These are phyloP conservation scores for Suricata suricatta DNA, from an alignment of 2,113 vertebrate species.

Conservation along the genomic window DNA sequence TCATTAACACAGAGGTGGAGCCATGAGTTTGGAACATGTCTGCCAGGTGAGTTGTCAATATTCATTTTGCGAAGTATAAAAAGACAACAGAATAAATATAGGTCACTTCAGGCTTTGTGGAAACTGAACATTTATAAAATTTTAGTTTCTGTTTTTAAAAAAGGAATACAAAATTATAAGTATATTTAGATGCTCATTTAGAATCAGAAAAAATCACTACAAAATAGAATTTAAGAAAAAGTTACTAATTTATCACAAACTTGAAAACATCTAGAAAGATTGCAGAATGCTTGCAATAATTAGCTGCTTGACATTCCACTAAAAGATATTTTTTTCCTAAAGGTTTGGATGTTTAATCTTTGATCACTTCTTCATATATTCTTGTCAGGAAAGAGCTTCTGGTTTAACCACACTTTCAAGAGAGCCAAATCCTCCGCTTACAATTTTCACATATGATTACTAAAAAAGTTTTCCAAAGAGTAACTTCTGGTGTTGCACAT, in stretches of 20 bases:
- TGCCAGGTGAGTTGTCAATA: not conserved
- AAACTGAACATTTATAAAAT: not conserved
- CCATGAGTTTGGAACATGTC: not conserved
- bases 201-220: not conserved
- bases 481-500: not conserved
- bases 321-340: not conserved
- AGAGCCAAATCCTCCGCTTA: not conserved
- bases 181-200: not conserved
- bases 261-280: conserved; percentile 4
- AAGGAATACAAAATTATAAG: not conserved
- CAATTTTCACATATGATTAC: not conserved
- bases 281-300: not conserved
- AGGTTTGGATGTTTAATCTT: not conserved
- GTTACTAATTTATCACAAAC: not conserved
- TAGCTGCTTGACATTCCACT: not conserved
- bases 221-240: not conserved
- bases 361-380: not conserved
- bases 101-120: not conserved
- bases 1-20: not conserved
- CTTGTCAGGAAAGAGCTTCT: not conserved
- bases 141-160: not conserved
- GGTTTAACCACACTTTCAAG: not conserved
- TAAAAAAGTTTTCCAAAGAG: not conserved
- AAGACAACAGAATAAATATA: not conserved
- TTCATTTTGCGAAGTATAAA: not conserved